Percentiles rank a stretch among this genome's conserved stretches.
Evolutionary conservation across 2,888 invertebrate genomes (phyloP).

Genomic region (Eudemis profundana): DNA sequence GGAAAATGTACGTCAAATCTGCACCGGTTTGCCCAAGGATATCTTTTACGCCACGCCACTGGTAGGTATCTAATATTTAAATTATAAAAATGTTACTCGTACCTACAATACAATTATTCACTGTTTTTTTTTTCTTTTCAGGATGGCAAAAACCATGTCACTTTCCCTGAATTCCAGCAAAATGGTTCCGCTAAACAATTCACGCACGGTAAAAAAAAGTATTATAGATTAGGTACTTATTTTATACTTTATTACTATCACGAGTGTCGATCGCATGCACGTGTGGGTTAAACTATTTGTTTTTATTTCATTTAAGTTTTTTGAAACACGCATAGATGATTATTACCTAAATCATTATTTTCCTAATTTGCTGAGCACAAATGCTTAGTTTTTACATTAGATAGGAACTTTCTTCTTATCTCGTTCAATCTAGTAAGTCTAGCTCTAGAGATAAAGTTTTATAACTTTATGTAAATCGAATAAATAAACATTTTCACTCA

Average conservation of each 20-base stretch:
- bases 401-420: neutral
- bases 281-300: constrained; percentile 76
- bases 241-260: constrained; percentile 79
- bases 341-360: constrained; percentile 25
- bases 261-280: constrained; percentile 84
- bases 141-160: constrained; percentile 95
- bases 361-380: constrained; percentile 42
- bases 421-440: neutral
- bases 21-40: no score
- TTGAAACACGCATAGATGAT: constrained; percentile 49
- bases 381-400: constrained; percentile 41
- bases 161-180: constrained; percentile 95
- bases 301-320: constrained; percentile 55
- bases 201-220: constrained; percentile 93
- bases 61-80: no score
- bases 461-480: neutral
- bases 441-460: neutral
- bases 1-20: no score
- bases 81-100: no score
- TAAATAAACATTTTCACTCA: constrained; percentile 8
- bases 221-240: constrained; percentile 88
- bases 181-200: constrained; percentile 95
- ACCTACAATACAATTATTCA: no score
- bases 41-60: no score
- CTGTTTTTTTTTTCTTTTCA: constrained; percentile 71